Conservation (phyloP, 2,888 invertebrate species). For the Desoria tigrina region DNA sequence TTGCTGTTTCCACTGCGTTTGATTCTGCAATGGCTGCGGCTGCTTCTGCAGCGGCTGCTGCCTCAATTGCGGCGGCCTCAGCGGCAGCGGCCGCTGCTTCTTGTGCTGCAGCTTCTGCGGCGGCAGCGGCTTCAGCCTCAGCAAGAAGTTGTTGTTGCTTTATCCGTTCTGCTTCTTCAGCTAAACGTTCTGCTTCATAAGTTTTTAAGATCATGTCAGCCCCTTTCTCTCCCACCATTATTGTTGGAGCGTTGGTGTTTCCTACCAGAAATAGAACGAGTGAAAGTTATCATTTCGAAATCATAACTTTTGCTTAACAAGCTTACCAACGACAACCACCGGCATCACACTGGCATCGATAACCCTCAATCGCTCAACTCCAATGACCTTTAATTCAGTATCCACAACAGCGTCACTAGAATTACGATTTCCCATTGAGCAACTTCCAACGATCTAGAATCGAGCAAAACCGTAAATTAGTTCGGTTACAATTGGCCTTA, state of each 20-base stretch:
- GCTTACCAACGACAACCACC: slow-evolving; percentile 34
- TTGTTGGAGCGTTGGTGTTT: slow-evolving; percentile 29
- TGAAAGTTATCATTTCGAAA: not conserved
- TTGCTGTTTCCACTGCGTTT: not conserved
- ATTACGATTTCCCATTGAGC: slow-evolving; percentile 36
- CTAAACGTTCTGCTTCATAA: slow-evolving; percentile 38
- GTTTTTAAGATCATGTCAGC: slow-evolving; percentile 39
- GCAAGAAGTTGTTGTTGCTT: slow-evolving; percentile 25
- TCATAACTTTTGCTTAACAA: not conserved
- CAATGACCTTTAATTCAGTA: slow-evolving; percentile 40
- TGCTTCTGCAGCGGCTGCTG: slow-evolving; percentile 22
- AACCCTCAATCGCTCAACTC: slow-evolving; percentile 36
- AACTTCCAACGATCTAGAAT: slow-evolving; percentile 31
- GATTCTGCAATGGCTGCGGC: slow-evolving; percentile 22
- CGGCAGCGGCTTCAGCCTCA: slow-evolving; percentile 20
- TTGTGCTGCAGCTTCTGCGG: slow-evolving; percentile 14
- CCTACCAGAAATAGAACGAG: slow-evolving; percentile 10
- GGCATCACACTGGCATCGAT: slow-evolving; percentile 46
- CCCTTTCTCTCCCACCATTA: slow-evolving; percentile 30
- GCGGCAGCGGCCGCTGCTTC: slow-evolving; percentile 33
- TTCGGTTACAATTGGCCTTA: no score
- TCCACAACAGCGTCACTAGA: slow-evolving; percentile 46
- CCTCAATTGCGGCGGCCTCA: slow-evolving; percentile 25
- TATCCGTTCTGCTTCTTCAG: slow-evolving; percentile 25
- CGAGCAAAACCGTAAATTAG: not conserved